A percentile compares a stretch with the other conserved stretches of the same genome.
Evolutionary conservation across 1,140 invertebrate genomes (phyloP).

Genomic region (Sminthurides bifidus): DNA sequence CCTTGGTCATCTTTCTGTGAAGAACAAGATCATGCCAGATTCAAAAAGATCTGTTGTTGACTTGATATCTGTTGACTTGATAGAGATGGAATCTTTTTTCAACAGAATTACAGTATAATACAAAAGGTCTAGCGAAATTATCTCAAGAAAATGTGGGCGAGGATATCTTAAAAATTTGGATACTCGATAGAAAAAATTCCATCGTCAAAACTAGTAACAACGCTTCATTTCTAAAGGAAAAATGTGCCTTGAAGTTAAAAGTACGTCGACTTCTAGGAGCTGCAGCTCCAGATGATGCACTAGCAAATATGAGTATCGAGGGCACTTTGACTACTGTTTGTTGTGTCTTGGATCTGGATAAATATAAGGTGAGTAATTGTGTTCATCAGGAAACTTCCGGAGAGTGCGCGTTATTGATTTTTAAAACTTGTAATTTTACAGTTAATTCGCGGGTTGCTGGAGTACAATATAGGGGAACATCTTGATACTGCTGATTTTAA

Average conservation of each 20-base stretch:
- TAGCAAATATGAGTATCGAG: constrained; percentile 51
- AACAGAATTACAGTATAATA: constrained; percentile 39
- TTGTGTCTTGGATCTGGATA: constrained; percentile 64
- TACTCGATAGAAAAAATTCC: constrained; percentile 9
- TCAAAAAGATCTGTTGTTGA: constrained; percentile 3
- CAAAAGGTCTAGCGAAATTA: neutral
- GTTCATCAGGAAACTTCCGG: no score
- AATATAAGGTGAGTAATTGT: constrained; percentile 67
- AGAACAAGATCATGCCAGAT: constrained; percentile 50
- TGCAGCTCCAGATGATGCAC: constrained; percentile 25
- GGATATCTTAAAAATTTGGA: constrained; percentile 17
- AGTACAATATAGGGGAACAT: constrained; percentile 84
- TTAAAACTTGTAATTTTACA: constrained; percentile 1
- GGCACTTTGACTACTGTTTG: constrained; percentile 76
- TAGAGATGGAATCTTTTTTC: constrained; percentile 74
- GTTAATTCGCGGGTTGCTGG: constrained; percentile 71
- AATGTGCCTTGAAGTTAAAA: constrained; percentile 63
- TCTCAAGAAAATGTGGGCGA: neutral
- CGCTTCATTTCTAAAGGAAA: constrained; percentile 58
- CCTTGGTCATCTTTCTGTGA: constrained; percentile 64
- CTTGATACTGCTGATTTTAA: constrained; percentile 42
- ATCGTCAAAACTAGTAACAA: constrained; percentile 31
- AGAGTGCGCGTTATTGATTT: no score
- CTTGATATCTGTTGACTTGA: constrained; percentile 50
- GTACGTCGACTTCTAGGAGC: constrained; percentile 48